Base-by-base conservation (phyloP, 2,888 invertebrate genomes). In the Esperia sulphurella region DNA sequence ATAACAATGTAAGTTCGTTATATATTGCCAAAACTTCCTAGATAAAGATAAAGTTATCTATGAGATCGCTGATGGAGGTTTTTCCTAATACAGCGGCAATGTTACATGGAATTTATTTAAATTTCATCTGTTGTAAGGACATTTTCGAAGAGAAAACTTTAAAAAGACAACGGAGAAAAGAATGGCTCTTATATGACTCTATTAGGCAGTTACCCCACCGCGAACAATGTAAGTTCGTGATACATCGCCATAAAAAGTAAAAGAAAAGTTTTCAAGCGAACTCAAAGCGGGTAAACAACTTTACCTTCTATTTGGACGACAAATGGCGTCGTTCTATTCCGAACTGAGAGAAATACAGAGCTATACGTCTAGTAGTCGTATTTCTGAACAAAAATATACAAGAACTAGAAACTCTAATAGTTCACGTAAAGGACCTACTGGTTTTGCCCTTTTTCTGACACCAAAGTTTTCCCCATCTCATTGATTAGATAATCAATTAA, bases 261-360 rank as follows among this genome's bases (percentile, higher is more conserved):
- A 67, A 68, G 62, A 71, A 69, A 73, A 74, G 60, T 71, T 71
- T 45, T 52, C 55, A 56, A 58, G 47, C 48, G 54, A 69, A 58
- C 64, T 68, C 71, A 68, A 69, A 72, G 72, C 55, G 65, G 65
- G 73, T 67, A 78, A 81, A 80, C 73, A 77, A 80, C 65, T 82
- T 81, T 76, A 73, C 67, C 75, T 72, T 71, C 71, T 75, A 79
- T 80, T 82, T 79, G 41, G 41, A 35, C 12, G 46, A 46, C 46
- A 46, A 46, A 46, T 46, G 46, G 46, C 41, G 10, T 10, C 41
- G 46, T 41, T 46, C 50, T 41, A 44, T 50, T 44, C 35, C 44
- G 40, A 47, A 48, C 48, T 8, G 30, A 43, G 48, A 44, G 51
- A 48, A 49, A 51, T 51, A 45, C 45, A 37, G 44, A 13, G 44